Percentiles rank a stretch among this genome's conserved stretches.
phyloP scores from a whole-genome alignment of 2,888 invertebrate species.

The Apodemia mormo region DNA sequence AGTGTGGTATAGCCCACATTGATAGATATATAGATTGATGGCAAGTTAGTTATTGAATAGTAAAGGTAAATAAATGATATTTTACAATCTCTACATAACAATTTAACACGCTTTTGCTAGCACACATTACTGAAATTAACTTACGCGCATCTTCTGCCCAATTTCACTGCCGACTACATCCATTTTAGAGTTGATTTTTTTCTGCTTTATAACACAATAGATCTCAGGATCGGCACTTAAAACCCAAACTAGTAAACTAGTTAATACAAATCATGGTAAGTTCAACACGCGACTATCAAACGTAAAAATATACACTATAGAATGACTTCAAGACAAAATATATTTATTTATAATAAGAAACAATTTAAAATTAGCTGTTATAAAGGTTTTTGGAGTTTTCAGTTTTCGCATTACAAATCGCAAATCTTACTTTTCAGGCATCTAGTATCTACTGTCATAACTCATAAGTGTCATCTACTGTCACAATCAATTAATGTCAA shows the following conservation, averaged over 20 bases:
- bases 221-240: neutral
- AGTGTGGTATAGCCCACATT: no score
- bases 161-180: conserved; percentile 92
- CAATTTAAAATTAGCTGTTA: no score
- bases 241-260: neutral
- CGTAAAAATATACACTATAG: neutral
- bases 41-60: neutral
- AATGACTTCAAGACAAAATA: neutral
- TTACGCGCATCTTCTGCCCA: conserved; percentile 93
- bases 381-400: no score
- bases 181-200: conserved; percentile 71
- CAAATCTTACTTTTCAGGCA: no score
- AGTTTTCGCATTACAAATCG: no score
- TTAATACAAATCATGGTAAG: neutral
- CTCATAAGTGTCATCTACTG: no score
- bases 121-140: conserved; percentile 31
- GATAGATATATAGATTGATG: neutral
- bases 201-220: neutral
- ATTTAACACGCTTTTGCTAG: neutral
- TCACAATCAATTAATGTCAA: no score
- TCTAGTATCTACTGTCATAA: no score
- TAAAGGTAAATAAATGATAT: neutral
- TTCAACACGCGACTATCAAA: neutral
- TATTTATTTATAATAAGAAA: neutral
- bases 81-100: neutral